Evolutionary conservation across 2,113 vertebrate species (phyloP), one percentile per base, ranked within the genome.

Genomic region (Numenius arquata): DNA sequence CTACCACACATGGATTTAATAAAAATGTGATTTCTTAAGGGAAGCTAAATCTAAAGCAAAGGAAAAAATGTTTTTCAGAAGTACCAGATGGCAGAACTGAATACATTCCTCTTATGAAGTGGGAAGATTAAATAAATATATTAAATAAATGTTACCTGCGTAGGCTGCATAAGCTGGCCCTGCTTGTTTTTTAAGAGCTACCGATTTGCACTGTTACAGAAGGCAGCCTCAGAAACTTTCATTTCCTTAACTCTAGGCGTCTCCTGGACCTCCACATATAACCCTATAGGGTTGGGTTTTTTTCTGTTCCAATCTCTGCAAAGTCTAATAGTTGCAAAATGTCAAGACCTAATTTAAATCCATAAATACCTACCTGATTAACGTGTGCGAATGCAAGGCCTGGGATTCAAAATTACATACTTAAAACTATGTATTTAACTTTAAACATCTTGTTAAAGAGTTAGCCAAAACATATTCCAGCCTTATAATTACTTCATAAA

Each of bases 21-120:
- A 86, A 53, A 89, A 93, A 96, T 16, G 15, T 29, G 36, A 86
- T 79, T 88, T 93, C 72, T 89, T 72, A 84, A 71, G 61, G 45
- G 67, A 88, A 93, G 34, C 16, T 58, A 93, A 62, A 75, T 58
- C 59, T 72, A 74, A 90, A 80, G 32, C 48, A 93, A 91, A 91
- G 25, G 26, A 45, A 86, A 74, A 74, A 80, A 79, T 66, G 72
- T 55, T 91, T 71, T 80, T 86, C 76, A 95, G 62, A 84, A 94
- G 66, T 61, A 86, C 79, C 93, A 97, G 95, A 95, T 96, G 95
- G 84, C 32, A 82, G 59, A 95, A 90, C 52, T 88, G 72, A 96
- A 91, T 56, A 78, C 63, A 84, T 53, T 91, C 45, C 30, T 70
- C 50, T 67, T 71, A 84, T 25, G 55, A 93, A 92, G 82, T 86